Evolutionary conservation across 2,888 invertebrate species (phyloP), one percentile per base, ranked within the genome.

Genomic region (Unio delphinus): DNA sequence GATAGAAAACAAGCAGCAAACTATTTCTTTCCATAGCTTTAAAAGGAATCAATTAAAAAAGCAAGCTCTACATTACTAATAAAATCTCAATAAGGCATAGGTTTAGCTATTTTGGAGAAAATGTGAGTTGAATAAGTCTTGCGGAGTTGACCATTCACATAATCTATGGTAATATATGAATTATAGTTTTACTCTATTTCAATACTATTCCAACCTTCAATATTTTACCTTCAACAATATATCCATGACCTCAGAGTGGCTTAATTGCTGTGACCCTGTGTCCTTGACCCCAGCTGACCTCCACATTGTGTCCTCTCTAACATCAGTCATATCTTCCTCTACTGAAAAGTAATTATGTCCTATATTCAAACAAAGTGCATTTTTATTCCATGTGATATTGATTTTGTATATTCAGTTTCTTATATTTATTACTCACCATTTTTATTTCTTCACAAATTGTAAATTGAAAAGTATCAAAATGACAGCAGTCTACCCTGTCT

Each of bases 321-420:
- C 61, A 5, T 63, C 72, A 8, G 72, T 70, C 76, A 76, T 78
- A 55, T 71, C 68, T 34, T 71, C 67, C 45, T 73, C 72, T 60
- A 64, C 69, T 69, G 61, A 56, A 30, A 56, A 15, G 15, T 55
- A 28, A 28, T 60, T 18, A 20, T 15, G 30, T 58, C n/a, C 34
- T n/a, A 45, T 11, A 30, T n/a, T 57, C 11, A 6, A 58, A 17
- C 1, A 28, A 67, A 0, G 55, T 18, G 20, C 5, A 55, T 26
- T 30, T 23, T 7, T 56, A 55, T 30, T 63, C 34, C 23, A 54
- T 30, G 34, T 17, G 4, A 54, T 15, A 45, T 1, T 45, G 15
- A 45, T 45, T 45, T 45, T 45, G 45, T 45, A 45, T 45, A 11
- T 45, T 45, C 45, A 45, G 45, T 11, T 45, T 6, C 11, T 45